These are phyloP conservation scores for Tetragnatha montana DNA, from an alignment of 2,888 invertebrate genomes.

Conservation along the genomic window DNA sequence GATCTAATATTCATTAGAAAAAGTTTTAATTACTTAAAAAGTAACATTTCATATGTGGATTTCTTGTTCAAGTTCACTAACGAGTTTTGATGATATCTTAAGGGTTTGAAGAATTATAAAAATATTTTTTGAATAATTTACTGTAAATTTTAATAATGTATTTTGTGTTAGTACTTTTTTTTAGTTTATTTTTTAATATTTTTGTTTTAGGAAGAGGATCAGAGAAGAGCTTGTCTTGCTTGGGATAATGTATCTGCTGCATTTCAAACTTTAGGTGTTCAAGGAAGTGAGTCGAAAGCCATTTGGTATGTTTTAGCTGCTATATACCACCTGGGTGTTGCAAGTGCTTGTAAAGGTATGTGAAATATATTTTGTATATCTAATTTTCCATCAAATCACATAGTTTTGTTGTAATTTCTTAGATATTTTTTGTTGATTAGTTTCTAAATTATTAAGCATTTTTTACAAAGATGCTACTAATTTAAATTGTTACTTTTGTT, in stretches of 20 bases:
- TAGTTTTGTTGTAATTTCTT: too few relatives aligned
- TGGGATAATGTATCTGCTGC: conserved; percentile 88
- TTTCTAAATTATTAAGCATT: too few relatives aligned
- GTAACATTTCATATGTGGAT: too few relatives aligned
- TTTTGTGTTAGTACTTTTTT: neutral
- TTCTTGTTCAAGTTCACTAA: too few relatives aligned
- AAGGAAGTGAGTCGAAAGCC: conserved; percentile 86
- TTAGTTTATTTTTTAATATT: neutral
- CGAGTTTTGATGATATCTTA: too few relatives aligned
- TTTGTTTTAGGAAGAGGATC: conserved; percentile 82
- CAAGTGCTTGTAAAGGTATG: conserved; percentile 77
- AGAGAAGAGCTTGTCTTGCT: conserved; percentile 85
- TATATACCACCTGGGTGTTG: conserved; percentile 94
- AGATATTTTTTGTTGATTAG: too few relatives aligned
- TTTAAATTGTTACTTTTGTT: too few relatives aligned
- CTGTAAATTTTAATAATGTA: conserved; percentile 33
- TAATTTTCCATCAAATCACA: neutral
- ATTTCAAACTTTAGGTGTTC: conserved; percentile 85
- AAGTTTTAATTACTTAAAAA: too few relatives aligned
- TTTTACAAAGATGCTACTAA: too few relatives aligned
- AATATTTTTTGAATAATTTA: too few relatives aligned
- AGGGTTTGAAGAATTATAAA: too few relatives aligned
- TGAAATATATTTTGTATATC: neutral
- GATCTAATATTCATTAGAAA: too few relatives aligned
- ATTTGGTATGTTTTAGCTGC: conserved; percentile 92